These are phyloP conservation scores for Charadrius vociferus DNA, from an alignment of 2,113 vertebrate species.

Conservation along the genomic window DNA sequence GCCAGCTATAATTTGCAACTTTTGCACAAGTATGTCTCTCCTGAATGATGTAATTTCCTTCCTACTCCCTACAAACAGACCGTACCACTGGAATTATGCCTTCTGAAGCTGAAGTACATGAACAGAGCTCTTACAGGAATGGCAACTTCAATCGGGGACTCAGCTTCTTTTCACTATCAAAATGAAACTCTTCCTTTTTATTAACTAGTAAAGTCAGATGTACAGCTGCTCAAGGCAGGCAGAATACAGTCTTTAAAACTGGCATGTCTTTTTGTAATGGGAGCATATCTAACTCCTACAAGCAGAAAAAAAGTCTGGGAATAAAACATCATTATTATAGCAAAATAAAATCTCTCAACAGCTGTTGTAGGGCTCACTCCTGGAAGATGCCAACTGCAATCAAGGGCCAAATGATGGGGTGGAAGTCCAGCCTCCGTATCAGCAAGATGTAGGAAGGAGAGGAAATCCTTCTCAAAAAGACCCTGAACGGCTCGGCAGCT, in stretches of 20 bases:
- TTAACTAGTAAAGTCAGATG: background rate
- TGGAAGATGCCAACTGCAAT: background rate
- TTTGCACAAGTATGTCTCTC: background rate
- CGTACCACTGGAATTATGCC: background rate
- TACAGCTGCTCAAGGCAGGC: background rate
- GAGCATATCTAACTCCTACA: background rate
- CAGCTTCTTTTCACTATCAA: background rate
- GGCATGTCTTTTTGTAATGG: background rate
- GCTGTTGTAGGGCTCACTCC: background rate
- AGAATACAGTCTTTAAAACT: background rate
- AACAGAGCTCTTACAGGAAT: background rate
- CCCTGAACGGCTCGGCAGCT: background rate
- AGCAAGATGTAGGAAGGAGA: background rate
- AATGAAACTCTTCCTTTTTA: background rate
- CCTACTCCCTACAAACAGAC: background rate
- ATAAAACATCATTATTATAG: background rate
- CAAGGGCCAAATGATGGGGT: background rate
- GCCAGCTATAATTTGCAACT: constrained; percentile 11
- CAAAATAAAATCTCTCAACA: background rate
- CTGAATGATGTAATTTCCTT: constrained; percentile 22
- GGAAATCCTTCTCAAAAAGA: background rate
- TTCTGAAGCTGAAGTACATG: background rate
- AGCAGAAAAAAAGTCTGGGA: background rate
- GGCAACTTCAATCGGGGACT: background rate
- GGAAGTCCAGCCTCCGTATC: background rate